A percentile compares a stretch with the other conserved stretches of the same genome.
Conservation (phyloP, 2,797 vertebrate genomes). For the Acrossocheilus wenchowensis region DNA sequence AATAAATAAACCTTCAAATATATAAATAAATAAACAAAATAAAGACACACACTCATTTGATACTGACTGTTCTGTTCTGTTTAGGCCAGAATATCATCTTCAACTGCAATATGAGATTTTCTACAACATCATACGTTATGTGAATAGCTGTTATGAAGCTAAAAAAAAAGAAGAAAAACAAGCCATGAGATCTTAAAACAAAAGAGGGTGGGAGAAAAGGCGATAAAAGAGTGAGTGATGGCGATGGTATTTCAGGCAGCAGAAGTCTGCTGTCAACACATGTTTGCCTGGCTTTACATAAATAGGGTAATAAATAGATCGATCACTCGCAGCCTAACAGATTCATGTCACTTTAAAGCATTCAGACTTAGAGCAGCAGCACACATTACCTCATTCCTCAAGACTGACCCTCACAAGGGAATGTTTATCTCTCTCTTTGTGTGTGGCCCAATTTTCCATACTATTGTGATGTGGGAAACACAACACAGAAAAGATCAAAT, state of each 20-base stretch:
- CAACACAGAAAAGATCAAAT: neutral
- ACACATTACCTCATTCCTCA: slow-evolving; percentile 72
- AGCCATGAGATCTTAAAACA: slow-evolving; percentile 66
- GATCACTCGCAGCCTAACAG: slow-evolving; percentile 72
- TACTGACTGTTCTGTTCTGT: neutral
- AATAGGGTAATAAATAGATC: slow-evolving; percentile 81
- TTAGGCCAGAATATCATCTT: neutral
- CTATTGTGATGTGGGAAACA: slow-evolving; percentile 50
- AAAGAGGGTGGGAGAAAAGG: slow-evolving; percentile 54
- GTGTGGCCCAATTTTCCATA: slow-evolving; percentile 58
- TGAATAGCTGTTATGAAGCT: slow-evolving; percentile 45
- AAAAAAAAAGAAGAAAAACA: slow-evolving; percentile 65
- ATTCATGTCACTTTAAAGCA: slow-evolving; percentile 75
- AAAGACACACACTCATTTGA: neutral
- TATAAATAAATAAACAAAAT: no score
- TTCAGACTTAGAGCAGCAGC: slow-evolving; percentile 66
- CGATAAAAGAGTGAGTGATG: slow-evolving; percentile 76
- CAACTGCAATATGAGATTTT: slow-evolving; percentile 22
- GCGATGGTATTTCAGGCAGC: slow-evolving; percentile 73
- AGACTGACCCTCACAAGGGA: slow-evolving; percentile 44
- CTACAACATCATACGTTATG: slow-evolving; percentile 56
- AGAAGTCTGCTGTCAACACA: slow-evolving; percentile 66
- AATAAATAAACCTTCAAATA: neutral
- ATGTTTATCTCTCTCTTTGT: neutral
- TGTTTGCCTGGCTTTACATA: slow-evolving; percentile 77